Conservation (phyloP, 2,888 invertebrate genomes). For the Rhingia campestris region DNA sequence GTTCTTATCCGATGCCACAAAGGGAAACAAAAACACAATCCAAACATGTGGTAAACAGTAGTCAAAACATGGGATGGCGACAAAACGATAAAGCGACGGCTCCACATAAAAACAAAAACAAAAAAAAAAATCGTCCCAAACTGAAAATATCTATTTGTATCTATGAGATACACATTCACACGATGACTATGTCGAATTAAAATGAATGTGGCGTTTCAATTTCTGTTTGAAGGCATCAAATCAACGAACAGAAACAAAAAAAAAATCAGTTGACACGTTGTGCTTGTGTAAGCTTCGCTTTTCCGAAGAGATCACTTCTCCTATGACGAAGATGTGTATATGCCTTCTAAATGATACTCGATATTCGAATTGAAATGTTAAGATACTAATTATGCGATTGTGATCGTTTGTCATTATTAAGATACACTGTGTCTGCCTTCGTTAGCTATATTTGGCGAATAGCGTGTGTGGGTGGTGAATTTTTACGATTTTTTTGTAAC, state of each 20-base stretch:
- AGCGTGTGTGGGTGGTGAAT: conserved; percentile 64
- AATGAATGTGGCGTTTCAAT: conserved; percentile 49
- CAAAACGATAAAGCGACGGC: conserved; percentile 31
- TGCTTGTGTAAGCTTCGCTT: conserved; percentile 6
- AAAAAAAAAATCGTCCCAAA: conserved; percentile 2
- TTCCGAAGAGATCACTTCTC: conserved; percentile 30
- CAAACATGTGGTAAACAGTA: conserved; percentile 54
- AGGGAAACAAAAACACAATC: too few relatives aligned
- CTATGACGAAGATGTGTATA: conserved; percentile 1
- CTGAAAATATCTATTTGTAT: conserved; percentile 33
- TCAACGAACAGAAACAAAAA: conserved; percentile 3
- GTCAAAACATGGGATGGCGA: conserved; percentile 27
- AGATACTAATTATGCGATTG: conserved; percentile 65
- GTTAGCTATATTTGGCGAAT: conserved; percentile 11
- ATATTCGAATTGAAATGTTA: conserved; percentile 68
- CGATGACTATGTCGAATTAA: conserved; percentile 59
- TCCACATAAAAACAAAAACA: conserved; percentile 6
- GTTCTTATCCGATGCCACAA: neutral
- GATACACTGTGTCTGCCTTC: conserved; percentile 31
- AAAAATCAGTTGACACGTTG: conserved; percentile 11
- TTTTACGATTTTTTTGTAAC: conserved; percentile 40
- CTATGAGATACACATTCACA: conserved; percentile 20
- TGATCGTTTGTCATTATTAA: conserved; percentile 65
- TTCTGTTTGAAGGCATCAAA: neutral
- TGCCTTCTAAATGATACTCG: conserved; percentile 51